Evolutionary conservation across 2,888 invertebrate species (phyloP).

Genomic region (Campoplex capitator): DNA sequence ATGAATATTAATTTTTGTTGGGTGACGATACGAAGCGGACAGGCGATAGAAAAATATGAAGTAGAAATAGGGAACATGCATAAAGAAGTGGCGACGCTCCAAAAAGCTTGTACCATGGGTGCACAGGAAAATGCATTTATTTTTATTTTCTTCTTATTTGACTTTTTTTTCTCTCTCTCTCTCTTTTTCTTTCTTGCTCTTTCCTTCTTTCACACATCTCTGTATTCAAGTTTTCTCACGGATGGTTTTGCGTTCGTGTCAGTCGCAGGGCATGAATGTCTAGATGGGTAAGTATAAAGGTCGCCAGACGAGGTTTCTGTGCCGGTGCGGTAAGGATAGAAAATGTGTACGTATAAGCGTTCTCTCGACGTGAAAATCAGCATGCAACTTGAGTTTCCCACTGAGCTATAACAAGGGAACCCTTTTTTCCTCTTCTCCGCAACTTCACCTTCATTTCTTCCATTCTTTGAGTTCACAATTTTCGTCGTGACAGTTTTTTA

Average conservation of each 20-base stretch:
- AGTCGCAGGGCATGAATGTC: conserved; percentile 44
- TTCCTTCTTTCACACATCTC: neutral
- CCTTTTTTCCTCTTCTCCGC: conserved; percentile 60
- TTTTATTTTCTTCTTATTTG: neutral
- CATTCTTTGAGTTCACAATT: conserved; percentile 60
- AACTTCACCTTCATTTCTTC: conserved; percentile 60
- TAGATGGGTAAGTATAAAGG: conserved; percentile 36
- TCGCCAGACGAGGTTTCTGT: conserved; percentile 21
- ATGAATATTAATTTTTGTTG: conserved; percentile 52
- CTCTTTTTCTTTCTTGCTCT: neutral
- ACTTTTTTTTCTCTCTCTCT: too few species aligned
- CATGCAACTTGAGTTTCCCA: conserved; percentile 77
- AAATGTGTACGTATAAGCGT: conserved; percentile 65
- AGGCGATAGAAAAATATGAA: conserved; percentile 11
- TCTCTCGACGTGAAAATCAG: conserved; percentile 74
- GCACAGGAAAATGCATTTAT: conserved; percentile 32
- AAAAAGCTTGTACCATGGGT: conserved; percentile 37
- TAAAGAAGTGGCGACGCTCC: conserved; percentile 55
- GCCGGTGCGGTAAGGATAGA: conserved; percentile 56
- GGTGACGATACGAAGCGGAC: neutral
- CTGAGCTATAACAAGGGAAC: conserved; percentile 76
- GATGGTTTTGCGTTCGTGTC: conserved; percentile 40
- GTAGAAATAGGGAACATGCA: conserved; percentile 53
- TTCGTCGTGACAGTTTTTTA: conserved; percentile 23
- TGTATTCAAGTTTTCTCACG: conserved; percentile 46